Conservation (phyloP, 2,797 vertebrate species). For the Bovichtus variegatus region DNA sequence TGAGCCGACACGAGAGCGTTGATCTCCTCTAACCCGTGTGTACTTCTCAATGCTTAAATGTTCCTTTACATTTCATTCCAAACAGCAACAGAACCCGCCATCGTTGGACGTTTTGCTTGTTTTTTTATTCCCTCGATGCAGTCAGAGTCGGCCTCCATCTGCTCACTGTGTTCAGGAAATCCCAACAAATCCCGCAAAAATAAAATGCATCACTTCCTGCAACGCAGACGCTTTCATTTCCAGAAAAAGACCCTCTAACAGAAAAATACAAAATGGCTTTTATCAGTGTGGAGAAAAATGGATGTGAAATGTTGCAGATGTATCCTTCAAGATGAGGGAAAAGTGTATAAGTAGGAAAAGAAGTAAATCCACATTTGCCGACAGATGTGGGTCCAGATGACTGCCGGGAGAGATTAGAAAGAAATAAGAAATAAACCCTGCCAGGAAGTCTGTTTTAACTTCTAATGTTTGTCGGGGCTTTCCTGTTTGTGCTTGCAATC, state of each 20-base stretch:
- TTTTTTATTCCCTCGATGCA: neutral
- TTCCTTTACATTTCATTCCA: neutral
- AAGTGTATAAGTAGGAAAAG: slow-evolving; percentile 6
- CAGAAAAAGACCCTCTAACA: neutral
- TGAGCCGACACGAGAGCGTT: no score
- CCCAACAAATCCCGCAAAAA: slow-evolving; percentile 15
- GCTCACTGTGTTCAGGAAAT: neutral
- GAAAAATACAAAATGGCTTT: slow-evolving; percentile 2
- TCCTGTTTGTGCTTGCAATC: slow-evolving; percentile 50
- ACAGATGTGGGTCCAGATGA: slow-evolving; percentile 69
- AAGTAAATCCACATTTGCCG: slow-evolving; percentile 51
- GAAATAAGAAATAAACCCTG: slow-evolving; percentile 26
- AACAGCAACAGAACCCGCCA: neutral
- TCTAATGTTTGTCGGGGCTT: slow-evolving; percentile 33
- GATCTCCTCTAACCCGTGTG: no score
- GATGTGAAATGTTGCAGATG: slow-evolving; percentile 1
- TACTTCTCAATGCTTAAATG: no score
- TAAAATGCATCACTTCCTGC: slow-evolving; percentile 32
- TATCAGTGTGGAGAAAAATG: slow-evolving; percentile 17
- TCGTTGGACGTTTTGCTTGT: no score
- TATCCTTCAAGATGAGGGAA: slow-evolving; percentile 12
- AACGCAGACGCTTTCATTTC: slow-evolving; percentile 5
- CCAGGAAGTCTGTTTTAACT: slow-evolving; percentile 52
- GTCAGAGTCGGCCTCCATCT: neutral
- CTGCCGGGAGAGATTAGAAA: slow-evolving; percentile 62